Evolutionary conservation across 2,113 vertebrate genomes (phyloP).

Genomic region (Struthidea cinerea): DNA sequence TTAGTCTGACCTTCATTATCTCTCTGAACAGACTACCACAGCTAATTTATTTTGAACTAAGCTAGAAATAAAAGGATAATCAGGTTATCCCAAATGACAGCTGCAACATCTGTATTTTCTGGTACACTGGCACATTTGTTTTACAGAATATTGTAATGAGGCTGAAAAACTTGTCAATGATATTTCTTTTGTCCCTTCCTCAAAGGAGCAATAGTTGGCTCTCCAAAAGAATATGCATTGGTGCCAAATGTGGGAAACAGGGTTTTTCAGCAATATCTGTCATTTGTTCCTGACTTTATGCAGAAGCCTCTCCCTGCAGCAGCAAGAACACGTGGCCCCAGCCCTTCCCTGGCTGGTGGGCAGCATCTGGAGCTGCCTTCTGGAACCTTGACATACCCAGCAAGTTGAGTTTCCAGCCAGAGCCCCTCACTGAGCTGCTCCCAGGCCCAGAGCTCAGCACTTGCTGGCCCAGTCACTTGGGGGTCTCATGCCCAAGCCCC

Average conservation of each 20-base stretch:
- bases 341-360: background rate
- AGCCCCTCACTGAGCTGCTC: background rate
- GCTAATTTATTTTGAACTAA: constrained; percentile 70
- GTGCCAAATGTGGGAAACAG: background rate
- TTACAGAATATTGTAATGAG: constrained; percentile 74
- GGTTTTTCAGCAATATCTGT: background rate
- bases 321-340: background rate
- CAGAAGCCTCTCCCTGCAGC: background rate
- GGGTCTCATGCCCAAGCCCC: background rate
- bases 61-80: constrained; percentile 74
- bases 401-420: background rate
- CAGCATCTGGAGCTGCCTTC: background rate
- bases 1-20: constrained; percentile 58
- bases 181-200: constrained; percentile 73
- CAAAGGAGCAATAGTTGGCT: constrained; percentile 58
- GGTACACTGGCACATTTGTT: constrained; percentile 73
- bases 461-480: rapidly evolving
- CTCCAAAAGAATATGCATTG: constrained; percentile 38
- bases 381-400: background rate
- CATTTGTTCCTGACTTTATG: background rate
- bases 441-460: background rate
- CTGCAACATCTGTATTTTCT: constrained; percentile 76
- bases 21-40: constrained; percentile 61
- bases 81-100: constrained; percentile 74
- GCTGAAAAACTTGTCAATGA: constrained; percentile 69